Percentiles rank a stretch among this genome's conserved stretches.
phyloP scores from a whole-genome alignment of 2,888 invertebrate species.

The Bhutanitis thaidina region DNA sequence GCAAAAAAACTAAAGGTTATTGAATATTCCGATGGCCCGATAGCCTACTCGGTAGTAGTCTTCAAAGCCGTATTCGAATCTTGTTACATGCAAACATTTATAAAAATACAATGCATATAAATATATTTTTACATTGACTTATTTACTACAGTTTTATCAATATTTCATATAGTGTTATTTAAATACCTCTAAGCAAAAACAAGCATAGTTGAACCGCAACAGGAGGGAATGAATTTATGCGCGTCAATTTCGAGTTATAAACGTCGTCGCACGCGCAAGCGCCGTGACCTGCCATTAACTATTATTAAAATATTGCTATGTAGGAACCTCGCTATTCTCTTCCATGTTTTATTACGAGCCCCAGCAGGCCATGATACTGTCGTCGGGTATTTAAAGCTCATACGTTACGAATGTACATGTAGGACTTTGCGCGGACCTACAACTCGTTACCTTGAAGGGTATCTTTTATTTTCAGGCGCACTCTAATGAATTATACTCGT shows the following conservation, averaged over 20 bases:
- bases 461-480: constrained; percentile 56
- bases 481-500: constrained; percentile 66
- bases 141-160: too few species aligned
- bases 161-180: too few species aligned
- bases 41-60: too few species aligned
- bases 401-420: constrained; percentile 70
- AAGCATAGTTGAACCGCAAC: neutral
- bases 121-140: too few species aligned
- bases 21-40: too few species aligned
- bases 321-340: constrained; percentile 72
- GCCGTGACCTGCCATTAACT: constrained; percentile 74
- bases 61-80: too few species aligned
- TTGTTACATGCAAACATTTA: too few species aligned
- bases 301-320: constrained; percentile 78
- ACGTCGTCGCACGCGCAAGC: constrained; percentile 65
- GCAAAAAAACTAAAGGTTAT: too few species aligned
- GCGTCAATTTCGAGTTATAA: constrained; percentile 72
- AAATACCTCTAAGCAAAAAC: neutral
- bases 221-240: constrained; percentile 55
- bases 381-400: constrained; percentile 72
- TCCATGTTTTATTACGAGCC: constrained; percentile 69
- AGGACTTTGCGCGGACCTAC: constrained; percentile 48
- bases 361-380: constrained; percentile 65
- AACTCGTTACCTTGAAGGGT: constrained; percentile 44
- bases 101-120: too few species aligned